Percentiles rank a stretch among this genome's conserved stretches.
Evolutionary conservation across 2,888 invertebrate genomes (phyloP).

Genomic region (Dioctria linearis): DNA sequence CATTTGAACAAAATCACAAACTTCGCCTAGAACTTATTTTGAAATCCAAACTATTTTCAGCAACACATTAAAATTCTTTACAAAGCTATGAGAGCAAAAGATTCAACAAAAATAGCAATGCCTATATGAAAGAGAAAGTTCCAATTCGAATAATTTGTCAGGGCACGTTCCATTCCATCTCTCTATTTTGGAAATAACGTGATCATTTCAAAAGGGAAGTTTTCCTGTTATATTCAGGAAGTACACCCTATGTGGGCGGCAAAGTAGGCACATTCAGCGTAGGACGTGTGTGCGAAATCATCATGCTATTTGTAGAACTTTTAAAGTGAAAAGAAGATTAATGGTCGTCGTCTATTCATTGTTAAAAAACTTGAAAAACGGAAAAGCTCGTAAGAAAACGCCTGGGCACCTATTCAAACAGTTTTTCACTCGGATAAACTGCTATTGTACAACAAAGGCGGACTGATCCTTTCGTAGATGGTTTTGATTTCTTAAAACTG

Average conservation of each 20-base stretch:
- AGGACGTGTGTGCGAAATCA: slow-evolving; percentile 33
- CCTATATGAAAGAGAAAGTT: not conserved
- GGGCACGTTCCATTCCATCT: too few species aligned
- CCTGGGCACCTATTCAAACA: slow-evolving; percentile 35
- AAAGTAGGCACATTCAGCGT: not conserved
- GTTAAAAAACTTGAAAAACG: slow-evolving; percentile 48
- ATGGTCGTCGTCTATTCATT: slow-evolving; percentile 46
- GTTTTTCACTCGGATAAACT: slow-evolving; percentile 41
- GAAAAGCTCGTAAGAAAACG: slow-evolving; percentile 40
- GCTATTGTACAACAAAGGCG: slow-evolving; percentile 7
- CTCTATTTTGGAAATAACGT: too few species aligned
- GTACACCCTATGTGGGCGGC: not conserved
- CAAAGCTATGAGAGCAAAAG: not conserved
- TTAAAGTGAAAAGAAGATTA: slow-evolving; percentile 50
- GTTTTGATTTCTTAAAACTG: slow-evolving; percentile 37
- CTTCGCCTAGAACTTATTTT: too few species aligned
- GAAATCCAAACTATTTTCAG: too few species aligned
- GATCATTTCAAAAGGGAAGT: not conserved
- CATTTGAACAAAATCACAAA: too few species aligned
- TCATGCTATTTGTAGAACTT: slow-evolving; percentile 40
- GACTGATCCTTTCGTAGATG: slow-evolving; percentile 19
- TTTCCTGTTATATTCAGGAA: not conserved
- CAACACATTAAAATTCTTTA: not conserved
- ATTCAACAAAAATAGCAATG: not conserved
- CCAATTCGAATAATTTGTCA: too few species aligned